Conservation (phyloP, 2,113 vertebrate genomes). For the Pavo muticus region DNA sequence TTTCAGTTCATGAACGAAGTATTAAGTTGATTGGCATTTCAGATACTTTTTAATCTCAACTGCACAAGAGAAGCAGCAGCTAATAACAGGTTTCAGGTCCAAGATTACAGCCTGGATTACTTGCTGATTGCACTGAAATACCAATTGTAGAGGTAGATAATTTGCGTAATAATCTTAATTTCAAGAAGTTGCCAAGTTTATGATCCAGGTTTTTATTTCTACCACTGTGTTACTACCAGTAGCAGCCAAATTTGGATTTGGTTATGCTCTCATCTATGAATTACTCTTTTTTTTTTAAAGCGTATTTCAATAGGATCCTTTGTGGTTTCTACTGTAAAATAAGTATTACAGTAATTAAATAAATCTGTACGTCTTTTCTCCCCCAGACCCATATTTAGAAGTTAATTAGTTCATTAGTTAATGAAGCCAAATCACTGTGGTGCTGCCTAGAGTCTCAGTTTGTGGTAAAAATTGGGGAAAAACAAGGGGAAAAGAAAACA, state of each 20-base stretch:
- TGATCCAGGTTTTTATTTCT: not conserved
- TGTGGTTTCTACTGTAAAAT: not conserved
- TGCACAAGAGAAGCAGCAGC: not conserved
- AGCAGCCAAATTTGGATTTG: not conserved
- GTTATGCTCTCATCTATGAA: not conserved
- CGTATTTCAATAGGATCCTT: not conserved
- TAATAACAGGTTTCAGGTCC: not conserved
- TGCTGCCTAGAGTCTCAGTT: not conserved
- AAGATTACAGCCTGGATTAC: not conserved
- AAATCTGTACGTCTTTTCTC: not conserved
- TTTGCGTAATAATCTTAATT: not conserved
- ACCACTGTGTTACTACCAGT: not conserved
- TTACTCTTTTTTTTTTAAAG: fast-evolving
- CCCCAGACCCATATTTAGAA: not conserved
- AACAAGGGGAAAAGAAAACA: not conserved
- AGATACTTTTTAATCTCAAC: not conserved
- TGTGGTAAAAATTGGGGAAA: not conserved
- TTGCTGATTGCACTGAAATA: not conserved
- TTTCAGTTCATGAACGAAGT: not conserved
- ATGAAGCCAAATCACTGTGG: not conserved
- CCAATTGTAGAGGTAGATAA: not conserved
- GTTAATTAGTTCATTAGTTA: not conserved
- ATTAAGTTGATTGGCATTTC: not conserved
- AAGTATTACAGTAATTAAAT: not conserved
- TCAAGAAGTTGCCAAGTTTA: not conserved